Evolutionary conservation across 2,888 invertebrate genomes (phyloP).

Genomic region (Brachypalpus laphriformis): DNA sequence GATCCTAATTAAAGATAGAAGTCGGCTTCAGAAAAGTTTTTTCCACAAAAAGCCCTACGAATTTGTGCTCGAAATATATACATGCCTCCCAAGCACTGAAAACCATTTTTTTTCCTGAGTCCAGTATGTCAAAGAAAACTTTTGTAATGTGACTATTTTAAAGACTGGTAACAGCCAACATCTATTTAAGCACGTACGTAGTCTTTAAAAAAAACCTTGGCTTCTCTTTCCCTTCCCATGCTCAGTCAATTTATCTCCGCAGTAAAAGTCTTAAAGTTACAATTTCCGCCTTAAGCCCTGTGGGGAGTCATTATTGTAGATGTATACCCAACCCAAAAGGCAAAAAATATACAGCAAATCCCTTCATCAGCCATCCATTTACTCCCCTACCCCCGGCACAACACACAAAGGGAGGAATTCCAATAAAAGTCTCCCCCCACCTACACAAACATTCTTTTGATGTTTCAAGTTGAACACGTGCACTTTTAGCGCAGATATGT

Average conservation of each 20-base stretch:
- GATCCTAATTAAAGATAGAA: too few species aligned
- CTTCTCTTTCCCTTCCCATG: neutral
- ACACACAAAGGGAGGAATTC: conserved; percentile 62
- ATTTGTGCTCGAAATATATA: too few species aligned
- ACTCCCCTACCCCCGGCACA: conserved; percentile 16
- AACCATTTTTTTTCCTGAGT: too few species aligned
- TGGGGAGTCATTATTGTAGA: conserved; percentile 41
- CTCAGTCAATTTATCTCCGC: neutral
- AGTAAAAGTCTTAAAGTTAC: conserved; percentile 39
- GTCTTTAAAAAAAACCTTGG: too few species aligned
- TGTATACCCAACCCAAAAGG: conserved; percentile 30
- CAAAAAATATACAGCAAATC: conserved; percentile 44
- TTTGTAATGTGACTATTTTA: too few species aligned
- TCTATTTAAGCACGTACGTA: too few species aligned
- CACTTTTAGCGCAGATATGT: conserved; percentile 78
- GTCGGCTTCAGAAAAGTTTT: too few species aligned
- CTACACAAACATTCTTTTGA: conserved; percentile 76
- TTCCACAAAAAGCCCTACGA: too few species aligned
- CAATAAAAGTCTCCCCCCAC: conserved; percentile 66
- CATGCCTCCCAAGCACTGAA: too few species aligned
- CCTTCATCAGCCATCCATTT: conserved; percentile 50
- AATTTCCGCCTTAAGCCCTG: conserved; percentile 29
- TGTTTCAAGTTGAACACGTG: conserved; percentile 80
- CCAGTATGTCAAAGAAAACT: too few species aligned
- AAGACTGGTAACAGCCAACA: too few species aligned